These are phyloP conservation scores for Hypomecis atomaria DNA, from an alignment of 2,888 invertebrate genomes.

Conservation along the genomic window DNA sequence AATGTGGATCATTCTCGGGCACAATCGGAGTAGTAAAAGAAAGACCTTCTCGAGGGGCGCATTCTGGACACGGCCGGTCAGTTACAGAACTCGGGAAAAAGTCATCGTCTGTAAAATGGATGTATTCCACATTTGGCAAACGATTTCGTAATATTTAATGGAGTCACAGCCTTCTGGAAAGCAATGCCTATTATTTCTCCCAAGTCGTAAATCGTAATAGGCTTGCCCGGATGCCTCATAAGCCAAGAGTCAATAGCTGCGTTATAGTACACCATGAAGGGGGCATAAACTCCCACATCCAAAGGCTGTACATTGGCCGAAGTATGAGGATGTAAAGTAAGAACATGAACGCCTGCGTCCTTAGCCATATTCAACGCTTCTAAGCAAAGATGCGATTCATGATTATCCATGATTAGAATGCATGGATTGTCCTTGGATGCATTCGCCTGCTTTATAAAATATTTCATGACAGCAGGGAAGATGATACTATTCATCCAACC, in stretches of 20 bases:
- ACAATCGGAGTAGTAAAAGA: neutral
- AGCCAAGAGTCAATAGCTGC: slow-evolving; percentile 7
- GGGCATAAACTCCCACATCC: neutral
- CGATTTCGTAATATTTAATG: neutral
- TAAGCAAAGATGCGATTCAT: slow-evolving; percentile 25
- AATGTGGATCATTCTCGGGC: neutral
- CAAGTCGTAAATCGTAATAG: slow-evolving; percentile 2
- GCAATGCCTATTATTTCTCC: neutral
- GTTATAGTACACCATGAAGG: neutral
- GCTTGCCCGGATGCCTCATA: neutral
- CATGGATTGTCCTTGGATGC: slow-evolving; percentile 33
- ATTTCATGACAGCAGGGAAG: slow-evolving; percentile 38
- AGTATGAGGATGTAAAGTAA: slow-evolving; percentile 4
- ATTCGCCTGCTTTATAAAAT: slow-evolving; percentile 38
- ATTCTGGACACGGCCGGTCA: slow-evolving; percentile 1
- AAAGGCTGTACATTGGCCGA: slow-evolving; percentile 6
- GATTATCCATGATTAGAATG: slow-evolving; percentile 38
- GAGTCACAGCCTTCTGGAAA: neutral
- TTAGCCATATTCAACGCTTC: slow-evolving; percentile 5
- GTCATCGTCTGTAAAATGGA: slow-evolving; percentile 7
- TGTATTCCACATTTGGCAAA: neutral
- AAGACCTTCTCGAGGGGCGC: neutral
- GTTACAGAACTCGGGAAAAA: slow-evolving; percentile 1
- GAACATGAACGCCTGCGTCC: neutral
- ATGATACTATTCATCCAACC: slow-evolving; percentile 20